These are phyloP conservation scores for Tachystola acroxantha DNA, from an alignment of 2,888 invertebrate species.

Conservation along the genomic window DNA sequence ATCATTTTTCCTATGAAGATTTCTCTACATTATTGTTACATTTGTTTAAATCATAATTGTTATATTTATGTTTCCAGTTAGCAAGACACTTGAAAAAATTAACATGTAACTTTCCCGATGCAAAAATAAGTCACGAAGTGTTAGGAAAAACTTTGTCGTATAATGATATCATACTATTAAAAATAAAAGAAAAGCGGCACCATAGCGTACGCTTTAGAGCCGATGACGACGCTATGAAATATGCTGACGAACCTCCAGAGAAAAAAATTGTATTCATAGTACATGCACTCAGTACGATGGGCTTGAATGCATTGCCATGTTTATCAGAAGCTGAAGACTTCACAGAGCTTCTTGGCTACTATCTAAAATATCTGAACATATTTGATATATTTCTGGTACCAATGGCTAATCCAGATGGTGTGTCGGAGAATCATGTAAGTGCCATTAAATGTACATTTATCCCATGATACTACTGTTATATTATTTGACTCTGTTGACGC, in stretches of 20 bases:
- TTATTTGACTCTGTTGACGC: too few relatives aligned
- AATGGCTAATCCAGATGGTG: slow-evolving; percentile 61
- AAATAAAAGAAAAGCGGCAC: slow-evolving; percentile 29
- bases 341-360: slow-evolving; percentile 33
- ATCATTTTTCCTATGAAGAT: too few relatives aligned
- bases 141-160: slow-evolving; percentile 48
- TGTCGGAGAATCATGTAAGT: too few relatives aligned
- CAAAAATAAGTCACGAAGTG: slow-evolving; percentile 35
- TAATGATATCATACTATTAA: slow-evolving; percentile 49
- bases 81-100: slow-evolving; percentile 26
- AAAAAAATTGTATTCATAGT: slow-evolving; percentile 64
- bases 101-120: slow-evolving; percentile 22
- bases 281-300: slow-evolving; percentile 51
- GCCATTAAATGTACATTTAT: too few relatives aligned
- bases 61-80: slow-evolving; percentile 48
- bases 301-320: slow-evolving; percentile 23
- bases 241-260: slow-evolving; percentile 38
- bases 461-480: too few relatives aligned
- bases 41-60: too few relatives aligned
- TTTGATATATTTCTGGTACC: slow-evolving; percentile 64
- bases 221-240: slow-evolving; percentile 32
- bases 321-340: slow-evolving; percentile 20
- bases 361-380: slow-evolving; percentile 45
- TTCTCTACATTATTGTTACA: too few relatives aligned
- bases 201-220: too few relatives aligned